Evolutionary conservation across 1,140 invertebrate species (phyloP).

Genomic region (Mactra quadrangularis): DNA sequence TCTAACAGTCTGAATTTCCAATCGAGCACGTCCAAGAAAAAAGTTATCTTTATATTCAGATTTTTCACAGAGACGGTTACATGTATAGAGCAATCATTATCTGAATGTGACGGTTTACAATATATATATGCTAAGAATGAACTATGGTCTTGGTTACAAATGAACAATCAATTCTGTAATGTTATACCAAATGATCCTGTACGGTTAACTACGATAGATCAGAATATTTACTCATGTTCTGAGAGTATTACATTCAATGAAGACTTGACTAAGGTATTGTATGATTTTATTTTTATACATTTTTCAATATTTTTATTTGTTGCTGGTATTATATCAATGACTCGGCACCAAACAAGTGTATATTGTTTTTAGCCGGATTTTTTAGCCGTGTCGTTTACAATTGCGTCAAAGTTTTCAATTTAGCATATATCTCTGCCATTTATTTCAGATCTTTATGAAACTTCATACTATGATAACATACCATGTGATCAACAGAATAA

Average conservation of each 20-base stretch:
- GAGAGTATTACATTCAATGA: neutral
- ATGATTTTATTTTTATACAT: neutral
- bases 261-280: conserved; percentile 18
- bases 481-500: too few relatives aligned
- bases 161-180: neutral
- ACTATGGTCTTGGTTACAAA: neutral
- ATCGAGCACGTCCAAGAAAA: too few relatives aligned
- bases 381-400: too few relatives aligned
- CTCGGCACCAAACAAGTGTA: too few relatives aligned
- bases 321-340: neutral
- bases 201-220: neutral
- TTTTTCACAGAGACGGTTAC: neutral
- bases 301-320: neutral
- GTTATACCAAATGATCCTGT: conserved; percentile 2
- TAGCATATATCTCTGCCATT: too few relatives aligned
- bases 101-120: conserved; percentile 5
- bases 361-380: too few relatives aligned
- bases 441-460: too few relatives aligned
- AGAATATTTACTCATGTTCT: neutral
- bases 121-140: neutral
- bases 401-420: too few relatives aligned
- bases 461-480: too few relatives aligned
- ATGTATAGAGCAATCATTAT: neutral
- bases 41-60: neutral
- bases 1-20: too few relatives aligned